These are phyloP conservation scores for Diaprepes abbreviatus DNA, from an alignment of 2,888 invertebrate species.

Conservation along the genomic window DNA sequence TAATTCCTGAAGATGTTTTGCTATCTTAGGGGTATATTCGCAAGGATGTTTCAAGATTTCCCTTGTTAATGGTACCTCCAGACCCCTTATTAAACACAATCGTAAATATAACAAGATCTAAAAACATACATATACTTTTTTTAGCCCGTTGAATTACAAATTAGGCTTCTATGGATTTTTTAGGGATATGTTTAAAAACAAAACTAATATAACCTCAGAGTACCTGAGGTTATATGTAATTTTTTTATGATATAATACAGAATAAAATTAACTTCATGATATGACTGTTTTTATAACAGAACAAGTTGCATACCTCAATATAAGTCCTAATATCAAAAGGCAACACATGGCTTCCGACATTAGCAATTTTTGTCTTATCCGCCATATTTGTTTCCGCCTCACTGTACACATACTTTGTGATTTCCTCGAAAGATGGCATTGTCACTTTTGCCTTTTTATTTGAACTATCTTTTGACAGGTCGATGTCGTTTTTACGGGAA, in stretches of 20 bases:
- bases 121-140: conserved; percentile 50
- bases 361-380: conserved; percentile 73
- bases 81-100: conserved; percentile 79
- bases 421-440: conserved; percentile 80
- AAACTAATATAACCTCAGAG: too few species aligned
- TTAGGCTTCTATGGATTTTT: too few species aligned
- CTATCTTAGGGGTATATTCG: conserved; percentile 76
- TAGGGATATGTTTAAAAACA: too few species aligned
- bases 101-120: conserved; percentile 85
- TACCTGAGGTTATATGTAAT: too few species aligned
- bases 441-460: conserved; percentile 63
- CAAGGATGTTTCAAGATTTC: conserved; percentile 74
- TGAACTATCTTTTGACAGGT: conserved; percentile 59
- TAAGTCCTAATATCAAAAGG: conserved; percentile 81
- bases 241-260: too few species aligned
- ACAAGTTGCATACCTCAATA: conserved; percentile 73
- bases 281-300: neutral
- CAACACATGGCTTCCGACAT: conserved; percentile 76
- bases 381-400: conserved; percentile 75
- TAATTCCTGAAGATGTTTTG: conserved; percentile 63
- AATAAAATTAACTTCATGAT: too few species aligned
- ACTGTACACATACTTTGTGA: conserved; percentile 80
- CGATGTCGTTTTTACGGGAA: conserved; percentile 71
- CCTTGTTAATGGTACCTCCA: conserved; percentile 72
- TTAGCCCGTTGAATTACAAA: neutral